These are phyloP conservation scores for Tetramorium simillimum DNA, from an alignment of 1,140 invertebrate species.

Conservation along the genomic window DNA sequence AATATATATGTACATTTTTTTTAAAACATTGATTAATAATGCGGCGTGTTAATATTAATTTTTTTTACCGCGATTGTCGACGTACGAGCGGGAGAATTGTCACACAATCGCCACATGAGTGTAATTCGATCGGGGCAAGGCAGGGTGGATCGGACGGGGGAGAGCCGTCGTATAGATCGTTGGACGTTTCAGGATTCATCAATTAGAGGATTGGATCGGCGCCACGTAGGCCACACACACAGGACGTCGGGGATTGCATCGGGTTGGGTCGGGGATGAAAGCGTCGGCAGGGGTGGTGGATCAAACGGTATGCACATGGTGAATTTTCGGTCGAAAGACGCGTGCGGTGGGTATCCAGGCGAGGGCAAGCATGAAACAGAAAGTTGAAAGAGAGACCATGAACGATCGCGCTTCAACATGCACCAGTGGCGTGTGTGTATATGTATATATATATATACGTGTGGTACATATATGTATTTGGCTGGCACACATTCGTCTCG, in stretches of 20 bases:
- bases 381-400: conserved; percentile 84
- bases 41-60: background rate
- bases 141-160: background rate
- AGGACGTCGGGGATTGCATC: conserved; percentile 52
- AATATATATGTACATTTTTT: background rate
- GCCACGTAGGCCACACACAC: conserved; percentile 12
- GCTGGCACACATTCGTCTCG: conserved; percentile 44
- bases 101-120: conserved; percentile 77
- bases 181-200: conserved; percentile 66
- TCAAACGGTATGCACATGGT: conserved; percentile 67
- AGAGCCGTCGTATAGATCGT: conserved; percentile 51
- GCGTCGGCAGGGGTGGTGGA: conserved; percentile 57
- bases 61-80: conserved; percentile 25
- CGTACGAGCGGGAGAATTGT: conserved; percentile 38
- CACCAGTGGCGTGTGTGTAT: conserved; percentile 39
- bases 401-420: conserved; percentile 80
- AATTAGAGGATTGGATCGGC: conserved; percentile 64
- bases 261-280: conserved; percentile 67
- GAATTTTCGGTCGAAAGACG: conserved; percentile 81
- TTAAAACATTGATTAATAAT: conserved; percentile 4
- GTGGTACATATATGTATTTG: conserved; percentile 3
- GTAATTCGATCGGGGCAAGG: conserved; percentile 59
- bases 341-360: conserved; percentile 82
- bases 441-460: conserved; percentile 14
- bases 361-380: conserved; percentile 85